These are phyloP conservation scores for Clanis bilineata DNA, from an alignment of 2,888 invertebrate species.

Conservation along the genomic window DNA sequence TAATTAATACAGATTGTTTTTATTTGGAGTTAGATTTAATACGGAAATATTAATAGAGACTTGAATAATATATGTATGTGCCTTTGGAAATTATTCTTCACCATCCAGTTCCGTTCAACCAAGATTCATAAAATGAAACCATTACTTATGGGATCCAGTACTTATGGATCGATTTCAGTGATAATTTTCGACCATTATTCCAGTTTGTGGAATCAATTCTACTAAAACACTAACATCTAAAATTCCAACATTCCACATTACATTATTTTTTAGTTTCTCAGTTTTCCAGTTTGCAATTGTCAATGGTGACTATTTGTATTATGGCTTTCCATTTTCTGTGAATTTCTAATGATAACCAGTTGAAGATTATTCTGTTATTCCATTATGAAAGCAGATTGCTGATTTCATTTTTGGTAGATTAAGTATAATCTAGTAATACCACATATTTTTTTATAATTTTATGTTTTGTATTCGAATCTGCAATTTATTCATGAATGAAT, in stretches of 20 bases:
- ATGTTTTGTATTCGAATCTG: constrained; percentile 55
- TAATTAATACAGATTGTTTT: constrained; percentile 18
- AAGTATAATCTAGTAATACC: constrained; percentile 69
- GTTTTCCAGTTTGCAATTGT: not conserved
- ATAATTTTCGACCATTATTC: not conserved
- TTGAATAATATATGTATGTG: constrained; percentile 50
- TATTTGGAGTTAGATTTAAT: constrained; percentile 22
- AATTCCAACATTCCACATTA: constrained; percentile 65
- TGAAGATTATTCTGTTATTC: not conserved
- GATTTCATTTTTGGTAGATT: constrained; percentile 46
- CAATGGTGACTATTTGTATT: not conserved
- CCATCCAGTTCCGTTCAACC: constrained; percentile 62
- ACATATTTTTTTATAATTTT: constrained; percentile 64
- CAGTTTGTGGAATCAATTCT: constrained; percentile 16
- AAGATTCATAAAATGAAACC: constrained; percentile 39
- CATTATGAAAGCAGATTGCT: constrained; percentile 17
- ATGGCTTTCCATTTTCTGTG: not conserved
- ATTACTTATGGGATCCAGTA: constrained; percentile 6
- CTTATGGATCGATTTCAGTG: constrained; percentile 14
- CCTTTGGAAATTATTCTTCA: constrained; percentile 64
- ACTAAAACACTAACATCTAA: constrained; percentile 40
- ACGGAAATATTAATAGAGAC: constrained; percentile 25
- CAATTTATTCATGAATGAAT: constrained; percentile 66
- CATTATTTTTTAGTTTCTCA: constrained; percentile 41
- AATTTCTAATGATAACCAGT: constrained; percentile 1